Evolutionary conservation across 2,113 vertebrate species (phyloP), one percentile per base, ranked within the genome.

Genomic region (Tiliqua scincoides): DNA sequence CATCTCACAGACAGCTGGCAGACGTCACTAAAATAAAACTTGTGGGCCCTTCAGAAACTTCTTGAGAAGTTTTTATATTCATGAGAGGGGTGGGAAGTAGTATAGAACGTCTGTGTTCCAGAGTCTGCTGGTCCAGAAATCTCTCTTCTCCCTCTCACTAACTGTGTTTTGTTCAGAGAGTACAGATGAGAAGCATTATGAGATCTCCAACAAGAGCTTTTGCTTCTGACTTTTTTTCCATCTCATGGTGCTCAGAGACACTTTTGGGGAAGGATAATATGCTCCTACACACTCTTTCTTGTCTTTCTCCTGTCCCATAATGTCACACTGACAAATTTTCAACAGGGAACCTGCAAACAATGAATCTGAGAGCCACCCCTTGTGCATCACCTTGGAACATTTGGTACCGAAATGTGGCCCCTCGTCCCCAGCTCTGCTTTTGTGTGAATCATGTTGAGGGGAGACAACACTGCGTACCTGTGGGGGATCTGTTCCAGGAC

Each of bases 21-120:
- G 32, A 67, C 48, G 54, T 68, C 68, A 77, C 77, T 54, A 57
- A 85, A 68, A 85, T 35, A 84, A 57, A 68, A 54, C 76, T 67
- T 76, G 74, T 52, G 30, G 30, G 48, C 57, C 48, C 9, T 68
- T 68, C 32, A 32, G 27, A 32, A 52, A 18, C 62, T 68, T 63
- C 62, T 61, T 77, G 43, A n/a, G n/a, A n/a, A n/a, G n/a, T n/a
- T n/a, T 77, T 52, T 20, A 18, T 76, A 12, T 76, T 27, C n/a
- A 30, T 52, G 62, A 65, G 23, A 85, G 43, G 43, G 30, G 18
- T 11, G 62, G 61, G 35, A 73, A 73, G 23, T 83, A 61, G 3
- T 14, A 10, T 2, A 84, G 11, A 65, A 37, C 54, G 52, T 67
- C 11, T 57, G 73, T 67, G 8, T 35, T 20, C 27, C 57, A 54